Conservation (phyloP, 2,113 vertebrate species). For the Hydrolagus affinis region DNA sequence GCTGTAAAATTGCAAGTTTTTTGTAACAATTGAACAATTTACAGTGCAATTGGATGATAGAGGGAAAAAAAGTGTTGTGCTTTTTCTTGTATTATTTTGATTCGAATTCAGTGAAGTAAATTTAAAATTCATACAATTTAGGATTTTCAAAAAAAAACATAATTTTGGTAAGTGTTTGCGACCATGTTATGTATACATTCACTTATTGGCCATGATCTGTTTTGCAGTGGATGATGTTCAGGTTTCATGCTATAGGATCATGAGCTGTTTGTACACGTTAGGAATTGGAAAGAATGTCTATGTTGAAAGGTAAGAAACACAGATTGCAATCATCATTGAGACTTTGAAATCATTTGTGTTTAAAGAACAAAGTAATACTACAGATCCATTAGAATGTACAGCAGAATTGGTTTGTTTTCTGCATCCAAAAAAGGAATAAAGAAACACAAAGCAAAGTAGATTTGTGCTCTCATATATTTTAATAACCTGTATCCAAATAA, state of each 20-base stretch:
- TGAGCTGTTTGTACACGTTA: slow-evolving; percentile 86
- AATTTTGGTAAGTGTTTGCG: background rate
- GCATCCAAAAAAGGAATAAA: background rate
- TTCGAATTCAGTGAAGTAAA: too few relatives aligned
- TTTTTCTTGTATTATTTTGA: too few relatives aligned
- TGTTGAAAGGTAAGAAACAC: slow-evolving; percentile 80
- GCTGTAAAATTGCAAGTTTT: too few relatives aligned
- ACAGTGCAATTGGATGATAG: too few relatives aligned
- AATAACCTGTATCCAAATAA: background rate
- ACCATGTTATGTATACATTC: background rate
- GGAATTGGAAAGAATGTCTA: slow-evolving; percentile 98
- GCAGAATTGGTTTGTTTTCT: too few relatives aligned
- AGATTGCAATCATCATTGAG: background rate
- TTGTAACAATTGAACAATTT: too few relatives aligned
- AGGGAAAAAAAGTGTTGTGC: too few relatives aligned
- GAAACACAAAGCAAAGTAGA: background rate
- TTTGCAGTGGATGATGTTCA: slow-evolving; percentile 87
- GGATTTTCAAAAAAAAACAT: background rate
- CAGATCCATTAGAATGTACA: background rate
- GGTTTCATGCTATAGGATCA: slow-evolving; percentile 89
- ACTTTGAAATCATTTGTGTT: background rate
- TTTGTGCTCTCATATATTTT: background rate
- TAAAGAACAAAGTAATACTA: background rate
- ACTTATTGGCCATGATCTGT: slow-evolving; percentile 28
- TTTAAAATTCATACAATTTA: background rate